These are phyloP conservation scores for Drosophila affinis DNA, from an alignment of 2,888 invertebrate species.

Conservation along the genomic window DNA sequence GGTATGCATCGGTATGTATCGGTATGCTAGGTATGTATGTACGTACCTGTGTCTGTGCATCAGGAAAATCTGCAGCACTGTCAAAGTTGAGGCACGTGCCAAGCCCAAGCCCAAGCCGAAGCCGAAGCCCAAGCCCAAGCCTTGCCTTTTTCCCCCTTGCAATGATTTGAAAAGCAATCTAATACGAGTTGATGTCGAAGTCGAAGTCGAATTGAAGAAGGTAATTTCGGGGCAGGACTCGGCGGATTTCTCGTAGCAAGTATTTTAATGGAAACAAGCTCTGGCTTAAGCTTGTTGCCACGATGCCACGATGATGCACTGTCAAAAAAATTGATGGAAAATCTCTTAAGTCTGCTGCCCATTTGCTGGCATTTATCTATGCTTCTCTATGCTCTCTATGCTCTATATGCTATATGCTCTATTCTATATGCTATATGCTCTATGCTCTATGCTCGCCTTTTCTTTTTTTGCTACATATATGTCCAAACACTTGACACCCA, in stretches of 20 bases:
- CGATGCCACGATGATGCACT: not conserved
- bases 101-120: not conserved
- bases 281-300: not conserved
- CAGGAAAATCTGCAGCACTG: not conserved
- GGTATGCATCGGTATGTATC: too few relatives aligned
- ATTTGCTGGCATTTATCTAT: not conserved
- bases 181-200: not conserved
- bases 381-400: not conserved
- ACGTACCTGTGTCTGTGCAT: not conserved
- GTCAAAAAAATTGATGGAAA: not conserved
- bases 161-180: not conserved
- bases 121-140: too few relatives aligned
- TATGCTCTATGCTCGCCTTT: too few relatives aligned
- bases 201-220: not conserved
- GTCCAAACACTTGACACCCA: not conserved
- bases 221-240: not conserved
- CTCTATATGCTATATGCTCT: too few relatives aligned
- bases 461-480: too few relatives aligned
- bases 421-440: too few relatives aligned
- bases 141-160: not conserved
- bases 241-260: not conserved
- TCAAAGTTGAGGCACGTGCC: conserved; percentile 16
- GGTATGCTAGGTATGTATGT: too few relatives aligned
- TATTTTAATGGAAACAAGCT: not conserved
- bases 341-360: not conserved